These are phyloP conservation scores for Apoderus coryli DNA, from an alignment of 2,888 invertebrate species.

Conservation along the genomic window DNA sequence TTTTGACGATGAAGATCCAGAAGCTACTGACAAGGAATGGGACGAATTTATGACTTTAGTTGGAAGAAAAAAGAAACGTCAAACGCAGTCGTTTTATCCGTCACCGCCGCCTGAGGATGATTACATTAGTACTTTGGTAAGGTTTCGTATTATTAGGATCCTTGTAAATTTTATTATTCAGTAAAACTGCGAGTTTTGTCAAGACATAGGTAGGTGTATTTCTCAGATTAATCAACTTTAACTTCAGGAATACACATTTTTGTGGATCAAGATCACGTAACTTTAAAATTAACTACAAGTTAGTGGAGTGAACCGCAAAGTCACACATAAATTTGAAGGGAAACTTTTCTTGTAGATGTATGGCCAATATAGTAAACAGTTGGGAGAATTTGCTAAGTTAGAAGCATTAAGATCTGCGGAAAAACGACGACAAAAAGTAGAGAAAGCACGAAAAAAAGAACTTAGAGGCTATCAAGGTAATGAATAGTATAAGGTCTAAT, in stretches of 20 bases:
- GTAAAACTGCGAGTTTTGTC: no score
- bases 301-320: no score
- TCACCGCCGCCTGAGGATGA: constrained; percentile 36
- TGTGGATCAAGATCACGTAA: no score
- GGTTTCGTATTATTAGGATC: no score
- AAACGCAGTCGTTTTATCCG: constrained; percentile 37
- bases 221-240: no score
- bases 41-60: constrained; percentile 41
- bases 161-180: no score
- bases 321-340: no score
- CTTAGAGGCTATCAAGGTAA: constrained; percentile 40
- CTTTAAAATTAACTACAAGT: no score
- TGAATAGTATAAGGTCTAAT: no score
- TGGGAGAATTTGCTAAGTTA: constrained; percentile 86
- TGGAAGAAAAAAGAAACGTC: constrained; percentile 35
- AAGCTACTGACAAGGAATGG: constrained; percentile 42
- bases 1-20: constrained; percentile 35
- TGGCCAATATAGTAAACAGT: constrained; percentile 86
- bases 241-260: no score
- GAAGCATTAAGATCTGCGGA: constrained; percentile 58
- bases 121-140: no score
- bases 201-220: no score
- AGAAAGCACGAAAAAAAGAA: constrained; percentile 35
- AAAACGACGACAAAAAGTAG: constrained; percentile 42
- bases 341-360: constrained; percentile 64